Percentiles rank a stretch among this genome's conserved stretches.
These are phyloP conservation scores for Orchesella flavescens DNA, from an alignment of 2,888 invertebrate species.

Conservation along the genomic window DNA sequence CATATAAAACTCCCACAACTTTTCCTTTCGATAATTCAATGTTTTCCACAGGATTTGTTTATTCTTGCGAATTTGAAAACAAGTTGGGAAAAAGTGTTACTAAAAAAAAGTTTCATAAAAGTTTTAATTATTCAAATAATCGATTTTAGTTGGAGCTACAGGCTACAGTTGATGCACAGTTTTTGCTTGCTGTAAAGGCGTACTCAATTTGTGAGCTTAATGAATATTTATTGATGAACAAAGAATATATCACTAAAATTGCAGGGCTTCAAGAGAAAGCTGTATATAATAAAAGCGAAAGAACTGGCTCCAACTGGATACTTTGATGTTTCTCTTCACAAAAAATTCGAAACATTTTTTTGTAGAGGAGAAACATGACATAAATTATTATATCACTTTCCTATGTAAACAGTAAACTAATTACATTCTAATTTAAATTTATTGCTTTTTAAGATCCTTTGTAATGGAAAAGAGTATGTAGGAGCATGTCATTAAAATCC, in stretches of 20 bases:
- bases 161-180: no score
- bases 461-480: not conserved
- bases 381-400: not conserved
- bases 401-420: not conserved
- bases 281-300: not conserved
- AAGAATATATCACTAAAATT: not conserved
- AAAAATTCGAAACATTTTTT: not conserved
- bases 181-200: not conserved
- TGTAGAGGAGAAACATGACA: not conserved
- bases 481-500: not conserved
- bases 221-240: constrained; percentile 24
- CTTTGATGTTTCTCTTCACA: not conserved
- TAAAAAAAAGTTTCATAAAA: no score
- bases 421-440: not conserved
- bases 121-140: no score
- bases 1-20: no score
- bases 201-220: constrained; percentile 3
- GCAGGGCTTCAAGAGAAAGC: not conserved
- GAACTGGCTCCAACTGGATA: not conserved
- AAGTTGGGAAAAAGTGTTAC: no score
- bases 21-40: no score
- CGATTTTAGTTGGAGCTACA: no score
- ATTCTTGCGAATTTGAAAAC: no score
- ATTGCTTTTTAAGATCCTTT: not conserved
- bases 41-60: no score